These are phyloP conservation scores for Acanthurus lineatus DNA, from an alignment of 2,797 vertebrate species.

Conservation along the genomic window DNA sequence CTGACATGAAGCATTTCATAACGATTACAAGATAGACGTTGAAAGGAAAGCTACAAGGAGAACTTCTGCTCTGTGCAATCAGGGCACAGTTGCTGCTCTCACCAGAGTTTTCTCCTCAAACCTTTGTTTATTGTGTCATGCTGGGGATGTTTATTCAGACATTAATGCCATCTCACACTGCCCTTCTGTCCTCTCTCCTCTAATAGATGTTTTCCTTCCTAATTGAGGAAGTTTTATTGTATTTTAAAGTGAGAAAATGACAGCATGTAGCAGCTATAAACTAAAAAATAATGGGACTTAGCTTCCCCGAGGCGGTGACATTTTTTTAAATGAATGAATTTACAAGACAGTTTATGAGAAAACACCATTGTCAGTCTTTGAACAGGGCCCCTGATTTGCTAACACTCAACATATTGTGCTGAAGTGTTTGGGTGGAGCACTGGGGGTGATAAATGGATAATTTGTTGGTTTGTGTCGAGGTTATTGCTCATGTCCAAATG, in stretches of 20 bases:
- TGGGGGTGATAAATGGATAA: constrained; percentile 2
- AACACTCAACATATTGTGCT: constrained; percentile 2
- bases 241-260: background rate
- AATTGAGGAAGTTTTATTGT: constrained; percentile 24
- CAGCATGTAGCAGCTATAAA: background rate
- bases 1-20: constrained; percentile 60
- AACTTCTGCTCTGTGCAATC: background rate
- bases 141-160: constrained; percentile 47
- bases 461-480: constrained; percentile 3
- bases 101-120: constrained; percentile 9
- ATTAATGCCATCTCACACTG: constrained; percentile 42
- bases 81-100: constrained; percentile 8
- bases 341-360: background rate
- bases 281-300: background rate
- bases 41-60: constrained; percentile 11
- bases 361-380: background rate
- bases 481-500: constrained; percentile 23
- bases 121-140: background rate
- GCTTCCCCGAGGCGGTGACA: background rate
- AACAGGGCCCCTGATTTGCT: background rate
- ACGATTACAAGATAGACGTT: constrained; percentile 38
- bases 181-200: constrained; percentile 40
- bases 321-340: constrained; percentile 2
- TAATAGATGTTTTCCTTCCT: constrained; percentile 67
- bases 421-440: background rate